Evolutionary conservation across 2,113 vertebrate species (phyloP), one percentile per base, ranked within the genome.

Genomic region (Calidris pygmaea): DNA sequence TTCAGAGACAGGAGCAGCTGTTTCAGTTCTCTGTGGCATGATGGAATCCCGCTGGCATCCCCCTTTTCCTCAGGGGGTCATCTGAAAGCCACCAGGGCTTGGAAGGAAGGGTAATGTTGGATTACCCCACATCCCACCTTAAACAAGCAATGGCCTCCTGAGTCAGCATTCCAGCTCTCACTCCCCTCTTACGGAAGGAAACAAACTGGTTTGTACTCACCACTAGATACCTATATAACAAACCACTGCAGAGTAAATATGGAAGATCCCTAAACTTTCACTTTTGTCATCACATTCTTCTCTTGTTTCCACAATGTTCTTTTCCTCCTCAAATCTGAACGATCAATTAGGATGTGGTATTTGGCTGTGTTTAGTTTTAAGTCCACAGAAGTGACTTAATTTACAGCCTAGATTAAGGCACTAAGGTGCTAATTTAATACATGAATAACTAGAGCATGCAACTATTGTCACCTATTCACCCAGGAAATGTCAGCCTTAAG

Each of bases 1-100:
- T 66, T 76, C 18, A 58, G 85, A 81, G 93, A 14, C 74, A 67
- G 94, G 62, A 70, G 24, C 93, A 85, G 95, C 93, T 95, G 95
- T 3, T 65, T 8, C 59, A 32, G 72, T 34, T 72, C 88, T 67
- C 55, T 24, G 0, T 1, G 55, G 63, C 37, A 1, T 19, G 72
- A 55, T 53, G 47, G 83, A 80, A 35, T 53, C 48, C 85, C 82
- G 74, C 93, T 79, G 30, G 19, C 77, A 59, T 27, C 91, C 11
- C 1, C 7, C 22, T 4, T 39, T 34, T 39, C 77, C 83, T 76
- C 53, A 2, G 79, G 71, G 58, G 22, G 55, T 58, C 87, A 77
- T 26, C 0, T 60, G 71, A 41, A 79, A 94, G 88, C 65, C 84
- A 32, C 62, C 4, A 8, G 59, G 39, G 77, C 56, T 82, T 30